Conservation (phyloP, 2,888 invertebrate genomes). For the Monopis laevigella region DNA sequence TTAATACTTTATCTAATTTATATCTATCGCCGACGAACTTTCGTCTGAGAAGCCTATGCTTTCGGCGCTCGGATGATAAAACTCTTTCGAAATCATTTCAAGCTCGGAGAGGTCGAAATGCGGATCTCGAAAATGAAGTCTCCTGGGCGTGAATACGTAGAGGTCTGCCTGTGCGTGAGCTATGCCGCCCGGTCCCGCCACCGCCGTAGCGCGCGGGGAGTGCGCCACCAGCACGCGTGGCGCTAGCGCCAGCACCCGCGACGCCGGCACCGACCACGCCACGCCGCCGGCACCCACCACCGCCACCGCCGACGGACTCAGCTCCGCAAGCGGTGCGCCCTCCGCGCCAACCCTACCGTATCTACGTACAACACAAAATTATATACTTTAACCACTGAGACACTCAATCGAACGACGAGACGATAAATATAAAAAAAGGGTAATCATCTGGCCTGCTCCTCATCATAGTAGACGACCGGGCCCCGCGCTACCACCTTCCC, state of each 20-base stretch:
- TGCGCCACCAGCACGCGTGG: slow-evolving; percentile 72
- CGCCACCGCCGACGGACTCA: slow-evolving; percentile 74
- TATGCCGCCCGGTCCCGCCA: slow-evolving; percentile 79
- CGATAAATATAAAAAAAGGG: background rate
- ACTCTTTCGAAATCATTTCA: slow-evolving; percentile 43
- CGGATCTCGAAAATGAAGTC: background rate
- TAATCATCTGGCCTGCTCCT: no score
- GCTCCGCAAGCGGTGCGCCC: slow-evolving; percentile 14
- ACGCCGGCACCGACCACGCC: slow-evolving; percentile 76
- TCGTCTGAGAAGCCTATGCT: no score
- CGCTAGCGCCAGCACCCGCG: slow-evolving; percentile 70
- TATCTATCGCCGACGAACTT: no score
- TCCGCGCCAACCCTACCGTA: no score
- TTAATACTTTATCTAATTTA: no score
- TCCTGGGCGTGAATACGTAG: slow-evolving; percentile 34
- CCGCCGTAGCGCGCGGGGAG: slow-evolving; percentile 74
- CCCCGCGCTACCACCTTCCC: slow-evolving; percentile 79
- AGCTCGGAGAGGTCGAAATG: slow-evolving; percentile 41
- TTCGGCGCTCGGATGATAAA: no score
- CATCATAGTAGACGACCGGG: slow-evolving; percentile 75
- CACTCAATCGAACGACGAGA: background rate
- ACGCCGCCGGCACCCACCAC: slow-evolving; percentile 72
- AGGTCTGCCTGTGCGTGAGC: slow-evolving; percentile 81
- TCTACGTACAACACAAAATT: no score
- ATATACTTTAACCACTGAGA: no score